Conservation (phyloP, 2,888 invertebrate genomes). For the Pocota personata region DNA sequence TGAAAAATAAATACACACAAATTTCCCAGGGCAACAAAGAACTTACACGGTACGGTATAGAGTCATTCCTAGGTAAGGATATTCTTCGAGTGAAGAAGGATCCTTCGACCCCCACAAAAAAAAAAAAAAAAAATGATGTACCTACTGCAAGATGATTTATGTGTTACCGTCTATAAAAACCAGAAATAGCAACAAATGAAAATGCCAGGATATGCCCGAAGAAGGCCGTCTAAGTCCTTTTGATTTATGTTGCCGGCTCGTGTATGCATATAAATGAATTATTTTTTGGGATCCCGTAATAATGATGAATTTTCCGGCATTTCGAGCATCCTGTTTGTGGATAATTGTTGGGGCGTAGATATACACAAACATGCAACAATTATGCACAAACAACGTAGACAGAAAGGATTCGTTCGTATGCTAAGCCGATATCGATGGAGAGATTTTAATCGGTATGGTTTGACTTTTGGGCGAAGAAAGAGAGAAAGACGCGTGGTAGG, state of each 20-base stretch:
- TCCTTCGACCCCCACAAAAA: neutral
- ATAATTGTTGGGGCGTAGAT: slow-evolving; percentile 53
- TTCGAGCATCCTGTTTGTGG: slow-evolving; percentile 41
- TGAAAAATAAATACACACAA: slow-evolving; percentile 62
- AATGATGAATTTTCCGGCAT: slow-evolving; percentile 65
- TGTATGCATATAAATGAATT: slow-evolving; percentile 67
- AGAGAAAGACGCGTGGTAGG: neutral
- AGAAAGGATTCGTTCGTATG: neutral
- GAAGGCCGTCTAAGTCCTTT: slow-evolving; percentile 42
- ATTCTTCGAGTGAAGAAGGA: neutral
- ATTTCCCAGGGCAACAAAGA: slow-evolving; percentile 10
- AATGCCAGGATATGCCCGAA: slow-evolving; percentile 36
- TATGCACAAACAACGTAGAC: neutral
- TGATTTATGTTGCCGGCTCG: slow-evolving; percentile 67
- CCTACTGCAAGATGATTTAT: slow-evolving; percentile 64
- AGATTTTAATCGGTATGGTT: neutral
- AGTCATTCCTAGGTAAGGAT: neutral
- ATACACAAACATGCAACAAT: slow-evolving; percentile 22
- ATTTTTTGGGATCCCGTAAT: slow-evolving; percentile 39
- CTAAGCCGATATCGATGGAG: neutral
- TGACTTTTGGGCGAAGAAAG: neutral
- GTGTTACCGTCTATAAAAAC: slow-evolving; percentile 57
- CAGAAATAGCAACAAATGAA: slow-evolving; percentile 52
- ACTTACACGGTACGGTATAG: neutral
- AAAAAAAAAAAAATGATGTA: neutral